phyloP scores from a whole-genome alignment of 2,797 vertebrate genomes.

The Echeneis naucrates region DNA sequence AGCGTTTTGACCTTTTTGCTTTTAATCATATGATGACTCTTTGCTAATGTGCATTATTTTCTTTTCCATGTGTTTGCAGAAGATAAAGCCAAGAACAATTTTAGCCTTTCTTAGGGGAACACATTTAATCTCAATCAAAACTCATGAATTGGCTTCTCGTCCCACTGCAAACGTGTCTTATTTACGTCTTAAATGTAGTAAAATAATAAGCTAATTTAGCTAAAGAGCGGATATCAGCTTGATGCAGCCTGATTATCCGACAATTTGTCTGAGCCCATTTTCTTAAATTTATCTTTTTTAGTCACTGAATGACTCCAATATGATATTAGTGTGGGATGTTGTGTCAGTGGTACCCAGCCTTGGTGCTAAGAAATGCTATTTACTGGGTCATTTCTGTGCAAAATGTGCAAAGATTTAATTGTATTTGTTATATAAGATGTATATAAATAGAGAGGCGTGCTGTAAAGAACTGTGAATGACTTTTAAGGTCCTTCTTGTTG shows the following conservation, averaged over 20 bases:
- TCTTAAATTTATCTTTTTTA: too few relatives aligned
- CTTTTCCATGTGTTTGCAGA: not conserved
- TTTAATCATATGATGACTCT: not conserved
- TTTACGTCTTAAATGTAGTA: not conserved
- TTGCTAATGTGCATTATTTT: not conserved
- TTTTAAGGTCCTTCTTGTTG: slow-evolving; percentile 10
- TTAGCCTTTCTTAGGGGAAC: not conserved
- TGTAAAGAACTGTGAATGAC: not conserved
- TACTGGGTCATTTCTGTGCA: not conserved
- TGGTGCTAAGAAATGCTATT: not conserved
- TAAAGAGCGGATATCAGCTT: too few relatives aligned
- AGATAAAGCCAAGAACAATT: not conserved
- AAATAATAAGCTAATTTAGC: not conserved
- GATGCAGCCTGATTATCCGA: not conserved
- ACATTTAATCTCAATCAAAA: not conserved
- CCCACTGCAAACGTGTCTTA: too few relatives aligned
- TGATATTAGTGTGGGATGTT: too few relatives aligned
- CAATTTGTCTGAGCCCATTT: too few relatives aligned
- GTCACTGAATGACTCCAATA: too few relatives aligned
- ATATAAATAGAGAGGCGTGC: too few relatives aligned
- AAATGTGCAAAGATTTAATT: too few relatives aligned
- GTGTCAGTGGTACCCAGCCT: too few relatives aligned
- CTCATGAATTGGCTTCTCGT: too few relatives aligned
- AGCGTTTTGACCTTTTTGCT: not conserved
- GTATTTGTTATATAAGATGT: too few relatives aligned